A percentile compares a stretch with the other conserved stretches of the same genome.
Evolutionary conservation across 2,888 invertebrate genomes (phyloP).

Genomic region (Loripinus fragilis): DNA sequence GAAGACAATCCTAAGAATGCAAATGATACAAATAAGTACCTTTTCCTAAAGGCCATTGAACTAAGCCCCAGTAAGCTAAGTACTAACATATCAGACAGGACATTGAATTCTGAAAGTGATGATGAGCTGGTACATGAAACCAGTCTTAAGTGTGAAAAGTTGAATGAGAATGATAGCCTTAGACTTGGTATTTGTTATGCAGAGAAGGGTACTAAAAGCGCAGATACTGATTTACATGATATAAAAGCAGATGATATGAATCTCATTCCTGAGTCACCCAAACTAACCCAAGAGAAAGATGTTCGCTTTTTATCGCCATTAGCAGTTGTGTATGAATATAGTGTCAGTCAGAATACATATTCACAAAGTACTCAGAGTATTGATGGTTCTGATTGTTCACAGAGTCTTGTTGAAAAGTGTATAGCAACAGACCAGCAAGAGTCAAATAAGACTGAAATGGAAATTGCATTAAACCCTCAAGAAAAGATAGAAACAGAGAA

Average conservation of each 20-base stretch:
- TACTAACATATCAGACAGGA: neutral
- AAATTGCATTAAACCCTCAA: no score
- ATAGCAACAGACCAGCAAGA: neutral
- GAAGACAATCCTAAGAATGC: neutral
- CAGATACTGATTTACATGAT: neutral
- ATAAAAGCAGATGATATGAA: neutral
- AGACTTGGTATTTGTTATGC: neutral
- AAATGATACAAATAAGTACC: neutral
- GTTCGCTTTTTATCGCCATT: conserved; percentile 54
- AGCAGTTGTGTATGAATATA: conserved; percentile 46
- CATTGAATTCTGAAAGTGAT: neutral
- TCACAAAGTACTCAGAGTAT: conserved; percentile 17
- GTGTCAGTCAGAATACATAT: conserved; percentile 18
- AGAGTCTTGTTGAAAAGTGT: neutral
- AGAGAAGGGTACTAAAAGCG: neutral
- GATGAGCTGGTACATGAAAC: no score
- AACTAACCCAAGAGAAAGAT: conserved; percentile 10
- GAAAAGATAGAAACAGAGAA: no score
- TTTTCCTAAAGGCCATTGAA: conserved; percentile 1
- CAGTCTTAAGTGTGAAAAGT: no score
- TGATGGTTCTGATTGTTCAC: neutral
- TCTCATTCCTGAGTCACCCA: neutral
- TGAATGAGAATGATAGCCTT: neutral
- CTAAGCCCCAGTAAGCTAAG: neutral
- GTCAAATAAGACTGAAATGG: no score